These are phyloP conservation scores for Psittacula echo DNA, from an alignment of 2,797 vertebrate species.

Conservation along the genomic window DNA sequence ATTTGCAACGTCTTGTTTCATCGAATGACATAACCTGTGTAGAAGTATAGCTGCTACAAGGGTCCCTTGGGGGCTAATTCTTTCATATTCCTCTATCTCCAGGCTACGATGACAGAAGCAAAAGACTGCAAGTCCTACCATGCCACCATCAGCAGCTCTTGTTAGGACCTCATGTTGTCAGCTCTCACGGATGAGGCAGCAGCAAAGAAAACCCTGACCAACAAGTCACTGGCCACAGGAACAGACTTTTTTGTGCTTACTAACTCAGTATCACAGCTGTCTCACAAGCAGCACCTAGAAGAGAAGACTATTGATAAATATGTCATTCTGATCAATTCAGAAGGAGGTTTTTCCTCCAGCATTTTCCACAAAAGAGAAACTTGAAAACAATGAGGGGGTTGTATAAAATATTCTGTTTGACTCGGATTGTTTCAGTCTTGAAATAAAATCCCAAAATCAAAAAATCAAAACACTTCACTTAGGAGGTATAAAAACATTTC, in stretches of 20 bases:
- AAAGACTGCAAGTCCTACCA: background rate
- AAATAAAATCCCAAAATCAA: background rate
- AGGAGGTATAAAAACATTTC: background rate
- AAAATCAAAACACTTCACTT: background rate
- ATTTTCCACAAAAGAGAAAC: background rate
- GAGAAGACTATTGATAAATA: background rate
- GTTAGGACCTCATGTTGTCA: background rate
- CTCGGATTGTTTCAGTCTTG: background rate
- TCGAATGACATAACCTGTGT: background rate
- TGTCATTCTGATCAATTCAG: background rate
- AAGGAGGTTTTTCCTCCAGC: background rate
- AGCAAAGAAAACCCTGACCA: background rate
- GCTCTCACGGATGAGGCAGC: background rate
- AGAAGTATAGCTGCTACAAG: background rate
- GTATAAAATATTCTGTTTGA: background rate
- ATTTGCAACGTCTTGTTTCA: background rate
- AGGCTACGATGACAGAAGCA: background rate
- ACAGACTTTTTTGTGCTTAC: background rate
- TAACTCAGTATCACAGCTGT: background rate
- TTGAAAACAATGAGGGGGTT: background rate
- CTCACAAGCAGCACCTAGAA: background rate
- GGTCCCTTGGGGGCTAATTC: background rate
- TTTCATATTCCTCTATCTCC: background rate
- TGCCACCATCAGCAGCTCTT: background rate
- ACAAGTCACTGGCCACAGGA: background rate